phyloP scores from a whole-genome alignment of 2,888 invertebrate species.

The Ophion obscuratus region DNA sequence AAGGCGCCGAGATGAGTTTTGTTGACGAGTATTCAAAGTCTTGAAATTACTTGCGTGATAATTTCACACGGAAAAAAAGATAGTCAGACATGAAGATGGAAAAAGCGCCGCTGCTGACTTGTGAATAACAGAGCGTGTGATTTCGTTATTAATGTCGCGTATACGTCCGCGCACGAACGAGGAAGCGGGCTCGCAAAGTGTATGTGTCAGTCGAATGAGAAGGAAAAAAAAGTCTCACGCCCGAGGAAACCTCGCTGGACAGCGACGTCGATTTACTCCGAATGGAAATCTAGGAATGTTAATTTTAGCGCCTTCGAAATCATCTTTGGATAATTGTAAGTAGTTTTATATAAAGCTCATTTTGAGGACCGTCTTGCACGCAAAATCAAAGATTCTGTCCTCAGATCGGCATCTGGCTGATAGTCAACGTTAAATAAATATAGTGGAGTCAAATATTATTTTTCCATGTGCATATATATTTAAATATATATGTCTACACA shows the following conservation, averaged over 20 bases:
- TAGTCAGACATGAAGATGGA: background rate
- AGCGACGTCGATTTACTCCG: conserved; percentile 41
- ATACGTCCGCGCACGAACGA: background rate
- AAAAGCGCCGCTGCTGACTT: background rate
- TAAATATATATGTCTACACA: too few species aligned
- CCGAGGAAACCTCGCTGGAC: background rate
- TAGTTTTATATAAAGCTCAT: too few species aligned
- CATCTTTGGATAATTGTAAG: too few species aligned
- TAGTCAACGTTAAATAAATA: too few species aligned
- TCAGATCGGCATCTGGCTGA: too few species aligned
- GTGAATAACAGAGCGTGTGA: conserved; percentile 15
- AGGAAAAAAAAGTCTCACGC: conserved; percentile 16
- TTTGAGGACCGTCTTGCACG: too few species aligned
- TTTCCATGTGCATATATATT: too few species aligned
- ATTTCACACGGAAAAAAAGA: background rate
- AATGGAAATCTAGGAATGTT: background rate
- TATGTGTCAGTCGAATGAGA: conserved; percentile 1
- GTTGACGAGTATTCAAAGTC: background rate
- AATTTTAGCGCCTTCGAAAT: too few species aligned
- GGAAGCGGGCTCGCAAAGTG: background rate
- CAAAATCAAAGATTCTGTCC: too few species aligned
- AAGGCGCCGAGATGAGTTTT: background rate
- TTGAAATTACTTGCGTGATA: background rate
- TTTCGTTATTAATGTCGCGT: conserved; percentile 14
- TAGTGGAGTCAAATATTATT: too few species aligned